phyloP scores from a whole-genome alignment of 1,140 invertebrate species.

The Sycophila sp. region DNA sequence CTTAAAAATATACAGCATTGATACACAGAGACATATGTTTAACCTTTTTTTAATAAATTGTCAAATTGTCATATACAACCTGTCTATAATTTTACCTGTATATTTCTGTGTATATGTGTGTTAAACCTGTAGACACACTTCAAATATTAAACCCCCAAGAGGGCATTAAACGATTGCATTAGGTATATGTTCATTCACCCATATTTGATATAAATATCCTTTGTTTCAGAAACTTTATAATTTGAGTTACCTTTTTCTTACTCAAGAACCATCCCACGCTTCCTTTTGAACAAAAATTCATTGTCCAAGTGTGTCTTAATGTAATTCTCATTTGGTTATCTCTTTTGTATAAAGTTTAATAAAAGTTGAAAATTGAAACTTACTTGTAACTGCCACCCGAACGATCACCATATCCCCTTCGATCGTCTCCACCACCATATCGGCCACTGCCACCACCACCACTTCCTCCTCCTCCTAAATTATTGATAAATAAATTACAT shows the following conservation, averaged over 20 bases:
- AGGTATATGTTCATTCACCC: too few species aligned
- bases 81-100: conserved; percentile 58
- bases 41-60: conserved; percentile 57
- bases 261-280: conserved; percentile 11
- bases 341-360: conserved; percentile 7
- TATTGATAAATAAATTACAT: background rate
- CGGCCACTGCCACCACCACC: conserved; percentile 56
- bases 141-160: conserved; percentile 64
- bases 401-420: conserved; percentile 66
- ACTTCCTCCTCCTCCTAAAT: conserved; percentile 48
- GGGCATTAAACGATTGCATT: conserved; percentile 57
- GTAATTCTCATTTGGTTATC: too few species aligned
- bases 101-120: conserved; percentile 60
- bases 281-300: conserved; percentile 1
- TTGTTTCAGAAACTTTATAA: conserved; percentile 40
- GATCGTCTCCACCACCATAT: conserved; percentile 65
- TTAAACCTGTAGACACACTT: conserved; percentile 69
- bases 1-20: conserved; percentile 21
- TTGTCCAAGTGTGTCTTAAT: background rate
- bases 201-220: conserved; percentile 45
- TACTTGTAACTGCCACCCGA: conserved; percentile 63
- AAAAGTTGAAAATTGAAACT: conserved; percentile 45
- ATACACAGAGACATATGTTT: conserved; percentile 40
- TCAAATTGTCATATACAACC: conserved; percentile 64
- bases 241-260: conserved; percentile 22